Evolutionary conservation across 2,797 vertebrate species (phyloP), one percentile per base, ranked within the genome.

Genomic region (Linurgus olivaceus): DNA sequence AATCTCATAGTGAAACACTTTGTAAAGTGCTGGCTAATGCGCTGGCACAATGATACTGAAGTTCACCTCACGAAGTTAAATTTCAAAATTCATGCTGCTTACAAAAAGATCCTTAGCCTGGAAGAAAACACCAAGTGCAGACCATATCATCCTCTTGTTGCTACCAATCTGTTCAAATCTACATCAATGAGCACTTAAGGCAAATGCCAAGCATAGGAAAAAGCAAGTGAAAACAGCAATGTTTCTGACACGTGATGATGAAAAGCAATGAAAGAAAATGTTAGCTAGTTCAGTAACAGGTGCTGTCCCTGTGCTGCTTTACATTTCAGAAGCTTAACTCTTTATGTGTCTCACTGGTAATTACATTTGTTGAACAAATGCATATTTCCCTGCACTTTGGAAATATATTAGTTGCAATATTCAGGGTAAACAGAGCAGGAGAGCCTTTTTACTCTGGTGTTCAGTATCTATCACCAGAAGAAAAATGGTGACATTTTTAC

Each of bases 151-250:
- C 78, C 66, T 96, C 89, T 96, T 78, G 65, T 80, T 95, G 35
- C 58, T 92, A 80, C 82, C 94, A 97, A 92, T 92, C 95, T 97
- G 94, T 93, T 96, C 89, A 80, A 88, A 94, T 86, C 89, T 92
- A 89, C 81, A 79, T 92, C 89, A 91, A 89, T 74, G 86, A 93
- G 95, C 57, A 89, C 84, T 92, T 57, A 76, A 94, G 86, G 92
- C 86, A 97, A 97, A 97, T 96, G 95, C 95, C 93, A 94, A 90
- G 89, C 72, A 62, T 31, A 80, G 78, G 91, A 74, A 96, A 86
- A 93, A 73, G 58, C 92, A 77, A 94, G 86, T 58, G 94, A 83
- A 96, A 95, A 91, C 92, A 91, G 78, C 61, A 90, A 83, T 89
- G 88, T 93, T 96, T 96, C 84, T 48, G 67, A 71, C 90, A 94